Percentiles rank a stretch among this genome's conserved stretches.
Evolutionary conservation across 1,140 invertebrate species (phyloP).

Genomic region (Scylla paramamosain): DNA sequence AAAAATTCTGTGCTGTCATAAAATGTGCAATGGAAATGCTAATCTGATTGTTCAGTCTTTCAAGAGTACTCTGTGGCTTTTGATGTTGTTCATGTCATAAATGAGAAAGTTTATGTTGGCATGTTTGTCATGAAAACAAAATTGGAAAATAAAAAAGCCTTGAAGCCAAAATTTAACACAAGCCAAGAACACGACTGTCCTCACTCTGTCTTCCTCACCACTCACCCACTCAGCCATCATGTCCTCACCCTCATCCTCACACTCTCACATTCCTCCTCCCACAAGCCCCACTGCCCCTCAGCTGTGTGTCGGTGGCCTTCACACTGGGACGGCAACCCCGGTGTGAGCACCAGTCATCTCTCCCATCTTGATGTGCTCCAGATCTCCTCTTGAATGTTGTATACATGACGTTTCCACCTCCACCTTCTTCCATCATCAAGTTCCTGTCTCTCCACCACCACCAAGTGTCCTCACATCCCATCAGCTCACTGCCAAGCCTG

Average conservation of each 20-base stretch:
- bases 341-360: too few species aligned
- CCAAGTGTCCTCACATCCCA: background rate
- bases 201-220: too few species aligned
- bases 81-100: background rate
- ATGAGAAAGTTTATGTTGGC: background rate
- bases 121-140: background rate
- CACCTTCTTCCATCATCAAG: background rate
- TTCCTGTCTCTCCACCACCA: background rate
- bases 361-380: background rate
- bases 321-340: too few species aligned
- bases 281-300: background rate
- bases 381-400: background rate
- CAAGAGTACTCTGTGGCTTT: background rate
- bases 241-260: background rate
- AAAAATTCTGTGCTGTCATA: background rate
- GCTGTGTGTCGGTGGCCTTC: too few species aligned
- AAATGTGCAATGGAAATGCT: background rate
- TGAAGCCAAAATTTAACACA: slow-evolving; percentile 17
- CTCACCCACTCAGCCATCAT: too few species aligned
- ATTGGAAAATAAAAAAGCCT: background rate
- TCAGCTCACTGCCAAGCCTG: background rate
- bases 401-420: too few species aligned
- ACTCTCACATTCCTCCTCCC: background rate
- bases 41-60: too few species aligned
- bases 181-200: background rate